phyloP scores from a whole-genome alignment of 2,797 vertebrate species.

The Rhodeus uyekii region DNA sequence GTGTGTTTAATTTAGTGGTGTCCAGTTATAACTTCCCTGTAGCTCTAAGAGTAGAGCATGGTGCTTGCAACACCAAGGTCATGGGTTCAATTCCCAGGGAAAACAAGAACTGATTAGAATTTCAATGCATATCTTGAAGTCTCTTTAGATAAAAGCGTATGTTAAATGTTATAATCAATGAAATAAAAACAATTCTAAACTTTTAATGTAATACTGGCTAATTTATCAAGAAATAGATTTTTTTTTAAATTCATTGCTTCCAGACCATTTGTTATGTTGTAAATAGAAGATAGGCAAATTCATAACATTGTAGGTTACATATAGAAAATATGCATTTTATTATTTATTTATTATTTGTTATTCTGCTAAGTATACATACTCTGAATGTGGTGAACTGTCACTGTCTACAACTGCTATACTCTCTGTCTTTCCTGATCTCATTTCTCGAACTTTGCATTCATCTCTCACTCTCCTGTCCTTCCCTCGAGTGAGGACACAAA shows the following conservation, averaged over 20 bases:
- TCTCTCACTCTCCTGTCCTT: constrained; percentile 29
- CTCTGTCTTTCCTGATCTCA: constrained; percentile 3
- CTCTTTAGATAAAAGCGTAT: too few relatives aligned
- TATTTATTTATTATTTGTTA: too few relatives aligned
- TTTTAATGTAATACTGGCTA: neutral
- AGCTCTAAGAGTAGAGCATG: too few relatives aligned
- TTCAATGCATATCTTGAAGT: too few relatives aligned
- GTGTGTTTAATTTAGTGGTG: neutral
- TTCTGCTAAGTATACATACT: neutral
- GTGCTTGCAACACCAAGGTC: too few relatives aligned
- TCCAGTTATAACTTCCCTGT: too few relatives aligned
- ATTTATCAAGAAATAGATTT: neutral
- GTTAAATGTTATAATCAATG: too few relatives aligned
- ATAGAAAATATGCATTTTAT: neutral
- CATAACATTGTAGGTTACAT: neutral
- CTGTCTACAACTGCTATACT: neutral
- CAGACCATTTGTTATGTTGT: neutral
- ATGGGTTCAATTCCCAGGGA: too few relatives aligned
- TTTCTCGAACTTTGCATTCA: constrained; percentile 19
- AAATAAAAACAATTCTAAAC: neutral
- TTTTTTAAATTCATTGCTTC: too few relatives aligned
- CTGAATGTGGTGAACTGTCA: neutral
- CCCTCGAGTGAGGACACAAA: constrained; percentile 14
- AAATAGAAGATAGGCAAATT: neutral
- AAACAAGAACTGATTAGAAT: too few relatives aligned